Base-by-base conservation (phyloP, 1,140 invertebrate species). In the Neodiprion pinetum region DNA sequence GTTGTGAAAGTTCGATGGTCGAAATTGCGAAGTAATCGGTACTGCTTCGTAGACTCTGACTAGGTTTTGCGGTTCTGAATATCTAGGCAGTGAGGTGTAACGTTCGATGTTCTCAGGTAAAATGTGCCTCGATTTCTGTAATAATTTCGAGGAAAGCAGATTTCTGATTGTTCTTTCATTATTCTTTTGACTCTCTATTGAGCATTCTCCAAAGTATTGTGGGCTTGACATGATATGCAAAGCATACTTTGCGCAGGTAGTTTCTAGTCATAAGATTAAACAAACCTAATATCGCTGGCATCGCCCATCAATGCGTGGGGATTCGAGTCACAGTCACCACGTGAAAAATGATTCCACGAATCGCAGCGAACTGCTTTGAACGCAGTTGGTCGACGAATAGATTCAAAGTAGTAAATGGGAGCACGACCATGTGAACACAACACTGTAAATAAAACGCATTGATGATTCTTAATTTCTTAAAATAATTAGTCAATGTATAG, bases 241-340 rank as follows among this genome's bases (percentile, higher is more conserved):
- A 40, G 1, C 5, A 40, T 40, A 5, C 28, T 40, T 40, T 40
- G 28, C 28, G 28, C 28, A 40, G 28, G 28, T 40, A 40, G 28
- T 40, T 40, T 40, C 1, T 40, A 40, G 28, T 40, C 28, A 40
- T 40, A 40, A 40, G 5, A 40, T 40, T 40, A 40, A 49, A 49
- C 23, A 14, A 40, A 71, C 70, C 70, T 49, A 71, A 71, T 71
- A 71, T 71, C 28, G 48, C 70, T 71, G 48, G 70, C 70, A 7
- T 71, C 70, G 14, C 70, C 70, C 70, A 71, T 71, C 10, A 71
- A 49, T 12, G 23, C 23, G 48, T 71, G 48, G 48, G 70, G 14
- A 21, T 23, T 71, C 70, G n/a, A 40, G 70, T 71, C 48, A 49
- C 70, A 71, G 7, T 71, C 48, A 21, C 48, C 70, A 8, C 14